Percentiles rank a stretch among this genome's conserved stretches.
phyloP scores from a whole-genome alignment of 2,888 invertebrate species.

The Rhingia rostrata region DNA sequence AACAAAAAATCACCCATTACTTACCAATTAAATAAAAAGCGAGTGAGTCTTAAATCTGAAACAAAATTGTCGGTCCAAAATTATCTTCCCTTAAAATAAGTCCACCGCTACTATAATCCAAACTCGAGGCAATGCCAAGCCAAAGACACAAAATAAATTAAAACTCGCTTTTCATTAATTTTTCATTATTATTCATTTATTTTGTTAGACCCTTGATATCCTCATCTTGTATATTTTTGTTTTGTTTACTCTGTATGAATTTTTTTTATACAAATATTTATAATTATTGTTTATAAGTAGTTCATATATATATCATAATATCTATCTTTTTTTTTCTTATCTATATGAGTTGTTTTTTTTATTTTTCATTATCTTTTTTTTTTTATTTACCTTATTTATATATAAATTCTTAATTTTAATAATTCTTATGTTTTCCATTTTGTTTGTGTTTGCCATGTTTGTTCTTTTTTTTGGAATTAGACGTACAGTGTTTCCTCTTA shows the following conservation, averaged over 20 bases:
- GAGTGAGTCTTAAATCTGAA: too few species aligned
- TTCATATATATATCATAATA: slow-evolving; percentile 74
- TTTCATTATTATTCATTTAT: slow-evolving; percentile 81
- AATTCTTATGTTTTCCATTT: slow-evolving; percentile 48
- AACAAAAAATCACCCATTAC: too few species aligned
- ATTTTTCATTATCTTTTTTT: slow-evolving; percentile 46
- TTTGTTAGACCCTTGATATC: slow-evolving; percentile 83
- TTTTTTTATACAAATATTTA: slow-evolving; percentile 77
- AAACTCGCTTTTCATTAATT: slow-evolving; percentile 76
- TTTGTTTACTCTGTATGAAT: slow-evolving; percentile 75
- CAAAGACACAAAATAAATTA: background rate
- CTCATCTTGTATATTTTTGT: slow-evolving; percentile 81
- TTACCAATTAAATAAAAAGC: too few species aligned
- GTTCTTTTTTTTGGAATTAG: slow-evolving; percentile 49
- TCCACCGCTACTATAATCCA: background rate
- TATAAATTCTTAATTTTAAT: slow-evolving; percentile 72
- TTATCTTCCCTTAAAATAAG: background rate
- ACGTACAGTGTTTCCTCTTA: slow-evolving; percentile 76
- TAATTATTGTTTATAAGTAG: slow-evolving; percentile 75
- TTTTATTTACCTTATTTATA: slow-evolving; percentile 58
- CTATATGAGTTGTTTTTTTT: slow-evolving; percentile 52
- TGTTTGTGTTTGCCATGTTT: slow-evolving; percentile 30
- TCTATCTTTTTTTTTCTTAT: slow-evolving; percentile 66
- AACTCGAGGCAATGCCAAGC: background rate
- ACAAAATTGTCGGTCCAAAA: background rate